These are phyloP conservation scores for Leucophora obtusa DNA, from an alignment of 2,888 invertebrate genomes.

Conservation along the genomic window DNA sequence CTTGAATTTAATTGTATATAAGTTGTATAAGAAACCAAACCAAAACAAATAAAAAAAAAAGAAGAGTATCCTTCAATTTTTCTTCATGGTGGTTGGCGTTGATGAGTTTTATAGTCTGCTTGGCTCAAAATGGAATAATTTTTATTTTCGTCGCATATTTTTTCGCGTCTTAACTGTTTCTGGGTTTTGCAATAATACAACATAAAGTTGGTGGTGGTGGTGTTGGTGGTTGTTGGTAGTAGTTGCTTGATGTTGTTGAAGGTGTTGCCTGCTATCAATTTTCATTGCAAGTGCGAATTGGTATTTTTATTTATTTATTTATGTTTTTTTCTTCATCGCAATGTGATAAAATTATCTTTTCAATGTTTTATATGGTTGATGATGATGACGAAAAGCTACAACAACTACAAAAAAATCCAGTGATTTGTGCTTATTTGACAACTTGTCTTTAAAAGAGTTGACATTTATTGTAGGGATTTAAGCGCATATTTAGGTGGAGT, in stretches of 20 bases:
- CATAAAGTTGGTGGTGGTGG: background rate
- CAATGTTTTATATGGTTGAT: conserved; percentile 19
- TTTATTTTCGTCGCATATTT: conserved; percentile 13
- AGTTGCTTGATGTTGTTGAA: conserved; percentile 33
- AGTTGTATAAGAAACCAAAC: conserved; percentile 2
- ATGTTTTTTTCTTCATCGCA: background rate
- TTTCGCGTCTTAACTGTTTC: background rate
- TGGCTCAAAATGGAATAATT: conserved; percentile 52
- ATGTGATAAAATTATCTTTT: conserved; percentile 24
- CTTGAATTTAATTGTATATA: conserved; percentile 57
- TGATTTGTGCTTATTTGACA: conserved; percentile 65
- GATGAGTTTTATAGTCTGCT: conserved; percentile 58
- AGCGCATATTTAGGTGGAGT: conserved; percentile 64
- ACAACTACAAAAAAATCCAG: conserved; percentile 14
- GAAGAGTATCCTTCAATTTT: conserved; percentile 60
- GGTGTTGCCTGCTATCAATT: conserved; percentile 64
- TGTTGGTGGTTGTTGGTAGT: background rate
- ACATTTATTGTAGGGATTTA: conserved; percentile 64
- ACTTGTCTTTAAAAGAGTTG: conserved; percentile 63
- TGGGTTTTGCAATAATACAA: background rate
- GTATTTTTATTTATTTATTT: conserved; percentile 62
- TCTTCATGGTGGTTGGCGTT: conserved; percentile 65
- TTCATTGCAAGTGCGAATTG: conserved; percentile 66
- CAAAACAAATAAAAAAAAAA: conserved; percentile 16
- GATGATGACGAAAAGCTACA: conserved; percentile 24